Evolutionary conservation across 2,888 invertebrate genomes (phyloP), one percentile per base, ranked within the genome.

Genomic region (Alsophila aescularia): DNA sequence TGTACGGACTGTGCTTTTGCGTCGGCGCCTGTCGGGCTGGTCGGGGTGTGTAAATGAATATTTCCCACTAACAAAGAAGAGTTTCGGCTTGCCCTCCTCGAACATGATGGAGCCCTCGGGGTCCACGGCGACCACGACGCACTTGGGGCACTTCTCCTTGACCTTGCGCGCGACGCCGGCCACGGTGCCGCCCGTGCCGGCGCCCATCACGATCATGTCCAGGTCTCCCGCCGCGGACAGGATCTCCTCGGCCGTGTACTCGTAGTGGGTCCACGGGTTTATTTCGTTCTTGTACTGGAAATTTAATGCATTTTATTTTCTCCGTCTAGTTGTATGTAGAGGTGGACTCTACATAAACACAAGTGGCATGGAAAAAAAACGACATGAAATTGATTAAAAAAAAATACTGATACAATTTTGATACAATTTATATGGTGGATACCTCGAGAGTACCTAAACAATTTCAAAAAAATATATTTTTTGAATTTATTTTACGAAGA

Each of bases 201-300:
- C 95, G 13, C 96, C 95, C 37, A 92, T 85, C 45, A 97, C 94
- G 54, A 97, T 87, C 94, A 97, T 95, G 81, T 98, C 98, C 18
- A 98, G 84, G 72, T 94, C 95, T 57, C 94, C 94, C 1, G 81
- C 64, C 0, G 80, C 61, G 50, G 95, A 93, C 40, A 97, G 89
- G 68, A 99, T 98, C 91, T 99, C 99, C 62, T 94, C 94, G 0
- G 95, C 98, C 0, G 99, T 99, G 48, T 95, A 94, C 75, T 99
- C 98, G 79, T 98, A 98, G 85, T 99, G 99, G 0, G 98, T 97
- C 70, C 98, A 77, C 0, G 99, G 98, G 89, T 99, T 99, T 51
- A 96, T 95, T 16, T 96, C 87, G 89, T 98, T 98, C 5, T 95
- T 94, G 81, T 98, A 98, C 95, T 78, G 49, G 9, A 69, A 69